Evolutionary conservation across 2,888 invertebrate species (phyloP).

Genomic region (Pelosia muscerda): DNA sequence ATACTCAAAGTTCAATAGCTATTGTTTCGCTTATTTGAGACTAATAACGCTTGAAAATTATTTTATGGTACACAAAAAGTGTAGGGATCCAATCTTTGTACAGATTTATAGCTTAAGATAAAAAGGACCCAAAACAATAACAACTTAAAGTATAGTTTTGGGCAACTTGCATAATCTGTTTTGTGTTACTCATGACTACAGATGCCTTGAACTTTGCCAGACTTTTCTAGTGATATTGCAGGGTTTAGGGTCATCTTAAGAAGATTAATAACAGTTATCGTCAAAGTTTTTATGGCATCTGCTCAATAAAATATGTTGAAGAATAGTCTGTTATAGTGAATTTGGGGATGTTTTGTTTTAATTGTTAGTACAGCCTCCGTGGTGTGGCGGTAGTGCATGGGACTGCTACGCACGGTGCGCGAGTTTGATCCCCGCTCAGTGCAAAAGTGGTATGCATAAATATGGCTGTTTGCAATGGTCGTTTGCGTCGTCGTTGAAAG

Average conservation of each 20-base stretch:
- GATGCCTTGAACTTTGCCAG: neutral
- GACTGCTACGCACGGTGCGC: too few relatives aligned
- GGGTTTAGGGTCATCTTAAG: neutral
- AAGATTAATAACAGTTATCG: neutral
- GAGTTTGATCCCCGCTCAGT: too few relatives aligned
- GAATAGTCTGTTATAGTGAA: too few relatives aligned
- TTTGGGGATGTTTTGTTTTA: too few relatives aligned
- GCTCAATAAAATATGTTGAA: neutral
- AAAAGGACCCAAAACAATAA: constrained; percentile 5
- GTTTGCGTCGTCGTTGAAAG: too few relatives aligned
- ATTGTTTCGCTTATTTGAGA: neutral
- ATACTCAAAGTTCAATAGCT: neutral
- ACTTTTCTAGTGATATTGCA: neutral
- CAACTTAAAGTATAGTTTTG: constrained; percentile 7
- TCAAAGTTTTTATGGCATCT: neutral
- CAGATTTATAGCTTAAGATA: constrained; percentile 11
- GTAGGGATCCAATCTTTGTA: constrained; percentile 6
- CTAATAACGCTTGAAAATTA: constrained; percentile 8
- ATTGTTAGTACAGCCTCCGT: too few relatives aligned
- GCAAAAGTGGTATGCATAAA: too few relatives aligned
- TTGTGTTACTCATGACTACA: neutral
- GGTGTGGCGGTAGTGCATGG: too few relatives aligned
- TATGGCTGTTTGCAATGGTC: too few relatives aligned
- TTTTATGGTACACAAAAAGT: constrained; percentile 8
- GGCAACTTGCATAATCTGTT: constrained; percentile 4